Evolutionary conservation across 2,113 vertebrate species (phyloP), one percentile per base, ranked within the genome.

Genomic region (Damaliscus lunatus): DNA sequence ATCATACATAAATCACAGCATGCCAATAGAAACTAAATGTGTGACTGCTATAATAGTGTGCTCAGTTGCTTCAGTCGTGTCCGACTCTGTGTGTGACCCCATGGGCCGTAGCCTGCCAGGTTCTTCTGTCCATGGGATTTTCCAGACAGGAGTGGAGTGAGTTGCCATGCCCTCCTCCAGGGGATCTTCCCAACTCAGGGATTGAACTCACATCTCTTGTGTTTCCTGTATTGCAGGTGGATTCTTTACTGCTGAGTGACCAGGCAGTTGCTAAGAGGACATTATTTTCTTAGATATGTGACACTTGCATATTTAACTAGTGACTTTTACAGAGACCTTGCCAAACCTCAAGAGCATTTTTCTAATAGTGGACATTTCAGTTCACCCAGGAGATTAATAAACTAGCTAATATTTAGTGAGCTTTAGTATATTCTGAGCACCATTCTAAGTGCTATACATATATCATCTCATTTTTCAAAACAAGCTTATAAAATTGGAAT

Each of bases 401-500:
- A 91, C 16, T 31, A 81, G 40, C 46, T 80, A 90, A 82, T 86
- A 74, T 87, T 88, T 94, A 81, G 48, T 83, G 7, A 29, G 15
- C 23, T 87, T 96, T 92, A 88, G 89, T 96, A 91, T 36, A 64
- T 52, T 29, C 14, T 46, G 4, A 84, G 25, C 64, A 77, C 6
- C 64, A 48, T 60, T 71, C 6, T 52, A 71, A 82, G 52, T 91
- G n/a, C 17, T 60, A 46, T 11, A 43, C 33, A 89, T 80, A 89
- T 23, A 80, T 88, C 57, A 77, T 86, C 67, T 94, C 36, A 91
- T 96, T 91, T 95, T 85, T 71, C 67, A 83, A 81, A 91, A 83
- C 36, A 97, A 77, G 2, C 33, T 71, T 46, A 53, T 74, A 40
- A 97, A 57, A 12, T n/a, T 84, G 23, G 5, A 82, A 52, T 57